Conservation (phyloP, 2,797 vertebrate genomes). For the Peromyscus nudipes region DNA sequence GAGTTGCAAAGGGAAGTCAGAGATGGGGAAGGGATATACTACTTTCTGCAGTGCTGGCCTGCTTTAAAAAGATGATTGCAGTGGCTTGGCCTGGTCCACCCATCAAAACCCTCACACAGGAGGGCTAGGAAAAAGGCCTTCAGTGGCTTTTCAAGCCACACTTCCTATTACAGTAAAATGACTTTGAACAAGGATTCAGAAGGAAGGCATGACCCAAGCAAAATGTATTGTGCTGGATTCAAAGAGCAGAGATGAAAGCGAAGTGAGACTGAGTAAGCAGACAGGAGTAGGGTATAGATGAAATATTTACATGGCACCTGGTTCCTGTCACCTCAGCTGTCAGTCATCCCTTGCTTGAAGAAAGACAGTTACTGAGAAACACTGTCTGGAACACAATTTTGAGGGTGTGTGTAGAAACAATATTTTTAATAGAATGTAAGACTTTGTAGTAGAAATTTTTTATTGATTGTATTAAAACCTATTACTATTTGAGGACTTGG, state of each 20-base stretch:
- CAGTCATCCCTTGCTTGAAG: neutral
- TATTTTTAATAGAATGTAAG: neutral
- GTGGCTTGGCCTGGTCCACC: neutral
- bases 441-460: neutral
- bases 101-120: neutral
- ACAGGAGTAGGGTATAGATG: neutral
- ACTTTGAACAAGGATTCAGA: conserved; percentile 49
- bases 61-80: neutral
- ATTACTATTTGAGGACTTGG: neutral
- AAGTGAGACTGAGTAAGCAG: conserved; percentile 10
- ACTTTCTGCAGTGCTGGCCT: neutral
- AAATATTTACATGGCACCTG: conserved; percentile 66
- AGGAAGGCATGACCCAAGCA: neutral
- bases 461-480: neutral
- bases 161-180: neutral
- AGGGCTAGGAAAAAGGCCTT: neutral
- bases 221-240: neutral
- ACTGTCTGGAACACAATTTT: neutral
- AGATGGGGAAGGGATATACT: neutral
- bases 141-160: neutral
- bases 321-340: neutral
- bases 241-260: conserved; percentile 43
- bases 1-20: neutral
- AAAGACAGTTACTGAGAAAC: neutral
- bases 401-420: neutral